Evolutionary conservation across 1,140 invertebrate genomes (phyloP), one percentile per base, ranked within the genome.

Genomic region (Vanessa tameamea): DNA sequence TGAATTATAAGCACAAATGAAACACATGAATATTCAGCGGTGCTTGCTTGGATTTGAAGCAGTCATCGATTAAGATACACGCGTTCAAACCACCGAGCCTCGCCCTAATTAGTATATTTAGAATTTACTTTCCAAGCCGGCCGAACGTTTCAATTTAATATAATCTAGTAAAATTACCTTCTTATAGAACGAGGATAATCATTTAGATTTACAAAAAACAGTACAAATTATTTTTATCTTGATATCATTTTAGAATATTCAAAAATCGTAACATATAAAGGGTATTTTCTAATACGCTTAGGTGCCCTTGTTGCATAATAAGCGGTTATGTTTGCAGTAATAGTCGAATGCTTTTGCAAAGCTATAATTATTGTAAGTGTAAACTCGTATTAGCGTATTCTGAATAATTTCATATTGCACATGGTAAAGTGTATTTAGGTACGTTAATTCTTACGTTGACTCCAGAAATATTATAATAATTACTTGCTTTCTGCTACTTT

Each of bases 281-380:
- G 43, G 64, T 1, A 6, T n/a, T 8, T 16, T n/a, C 47, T 9
- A 43, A 71, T 57, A 71, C 11, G 31, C 43, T 47, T 26, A 23
- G 6, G 61, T 71, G 50, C 55, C 7, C 16, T 51, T 43, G 15
- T 71, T 50, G 47, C 2, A 26, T 66, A 71, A 71, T 71, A 63
- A 64, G 14, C 47, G 59, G 61, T 64, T 70, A 63, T 64, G 59
- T 64, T 64, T 64, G 15, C 69, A 23, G 20, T 64, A 71, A 64
- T 64, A 57, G 37, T 47, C 47, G 59, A 51, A 23, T 16, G 64
- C 64, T 66, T 23, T 51, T n/a, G 15, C 47, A 16, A 64, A 64
- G 20, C 9, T 64, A 26, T 31, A 26, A 64, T 71, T 71, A 71
- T 64, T 64, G 31, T 15, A 53, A 14, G 61, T 64, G 20, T 14